Evolutionary conservation across 2,797 vertebrate species (phyloP).

Genomic region (Amblyraja radiata): DNA sequence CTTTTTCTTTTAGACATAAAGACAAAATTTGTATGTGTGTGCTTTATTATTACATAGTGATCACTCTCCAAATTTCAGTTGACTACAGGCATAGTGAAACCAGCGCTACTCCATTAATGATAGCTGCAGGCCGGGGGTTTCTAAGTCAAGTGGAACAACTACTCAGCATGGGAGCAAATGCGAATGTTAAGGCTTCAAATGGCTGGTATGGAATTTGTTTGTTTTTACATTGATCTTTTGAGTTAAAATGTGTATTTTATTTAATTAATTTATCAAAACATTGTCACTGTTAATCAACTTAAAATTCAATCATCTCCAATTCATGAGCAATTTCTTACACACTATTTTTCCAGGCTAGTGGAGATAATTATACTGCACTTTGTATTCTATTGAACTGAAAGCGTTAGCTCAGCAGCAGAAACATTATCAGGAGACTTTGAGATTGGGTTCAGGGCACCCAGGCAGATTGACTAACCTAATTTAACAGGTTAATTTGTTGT

Average conservation of each 20-base stretch:
- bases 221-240: background rate
- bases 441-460: background rate
- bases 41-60: background rate
- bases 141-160: conserved; percentile 77
- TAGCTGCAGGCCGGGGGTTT: conserved; percentile 79
- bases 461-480: background rate
- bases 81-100: conserved; percentile 87
- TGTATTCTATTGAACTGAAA: background rate
- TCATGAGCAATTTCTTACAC: background rate
- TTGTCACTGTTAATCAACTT: background rate
- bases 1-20: background rate
- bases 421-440: background rate
- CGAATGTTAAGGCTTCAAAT: conserved; percentile 75
- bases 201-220: conserved; percentile 70
- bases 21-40: background rate
- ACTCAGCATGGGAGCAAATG: conserved; percentile 78
- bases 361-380: background rate
- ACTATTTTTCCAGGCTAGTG: background rate
- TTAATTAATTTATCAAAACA: background rate
- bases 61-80: conserved; percentile 55
- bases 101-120: conserved; percentile 80
- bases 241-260: background rate
- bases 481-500: background rate
- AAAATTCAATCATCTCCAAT: background rate
- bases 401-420: background rate